phyloP scores from a whole-genome alignment of 1,140 invertebrate species.

The Penaeus vannamei region DNA sequence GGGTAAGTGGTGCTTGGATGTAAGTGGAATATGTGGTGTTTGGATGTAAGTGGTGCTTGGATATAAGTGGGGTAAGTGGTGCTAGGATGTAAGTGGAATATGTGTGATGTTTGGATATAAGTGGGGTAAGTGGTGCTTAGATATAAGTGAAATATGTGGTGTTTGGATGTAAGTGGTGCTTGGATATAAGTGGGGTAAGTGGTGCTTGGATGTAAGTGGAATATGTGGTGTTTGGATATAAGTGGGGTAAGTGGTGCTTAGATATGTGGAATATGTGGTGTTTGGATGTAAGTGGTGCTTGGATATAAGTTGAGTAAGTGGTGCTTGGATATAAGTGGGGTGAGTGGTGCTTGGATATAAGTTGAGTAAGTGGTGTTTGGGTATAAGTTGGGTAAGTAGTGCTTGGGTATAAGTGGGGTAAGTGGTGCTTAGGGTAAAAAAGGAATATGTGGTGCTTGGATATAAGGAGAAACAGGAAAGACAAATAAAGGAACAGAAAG shows the following conservation, averaged over 20 bases:
- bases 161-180: no score
- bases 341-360: constrained; percentile 47
- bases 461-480: no score
- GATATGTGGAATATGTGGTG: no score
- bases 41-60: constrained; percentile 70
- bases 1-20: constrained; percentile 70
- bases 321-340: constrained; percentile 70
- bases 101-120: constrained; percentile 70
- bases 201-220: no score
- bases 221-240: constrained; percentile 70
- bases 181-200: constrained; percentile 71
- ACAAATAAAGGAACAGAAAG: no score
- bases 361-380: constrained; percentile 67
- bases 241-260: constrained; percentile 72
- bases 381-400: constrained; percentile 71
- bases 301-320: constrained; percentile 71
- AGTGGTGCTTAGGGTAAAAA: background rate
- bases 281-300: no score
- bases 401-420: constrained; percentile 71
- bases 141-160: constrained; percentile 70
- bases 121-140: constrained; percentile 71
- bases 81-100: no score
- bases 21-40: constrained; percentile 71
- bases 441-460: no score
- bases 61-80: constrained; percentile 70